These are phyloP conservation scores for Chrosomus eos DNA, from an alignment of 2,797 vertebrate genomes.

Conservation along the genomic window DNA sequence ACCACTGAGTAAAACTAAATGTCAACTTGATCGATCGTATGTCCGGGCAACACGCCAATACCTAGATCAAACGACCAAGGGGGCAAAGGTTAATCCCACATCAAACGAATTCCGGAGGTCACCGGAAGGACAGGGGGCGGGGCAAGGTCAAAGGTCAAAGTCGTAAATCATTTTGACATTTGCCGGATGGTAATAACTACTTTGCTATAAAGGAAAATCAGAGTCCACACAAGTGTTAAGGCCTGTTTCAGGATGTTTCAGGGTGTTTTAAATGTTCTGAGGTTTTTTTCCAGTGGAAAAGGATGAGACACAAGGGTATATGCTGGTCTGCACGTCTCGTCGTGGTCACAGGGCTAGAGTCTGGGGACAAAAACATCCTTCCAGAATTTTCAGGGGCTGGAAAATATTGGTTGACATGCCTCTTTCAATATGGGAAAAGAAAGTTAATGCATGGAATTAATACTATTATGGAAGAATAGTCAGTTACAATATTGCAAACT, in stretches of 20 bases:
- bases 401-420: conserved; percentile 13
- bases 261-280: neutral
- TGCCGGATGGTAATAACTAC: too few species aligned
- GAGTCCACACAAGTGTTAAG: neutral
- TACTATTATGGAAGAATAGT: neutral
- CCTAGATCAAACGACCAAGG: too few species aligned
- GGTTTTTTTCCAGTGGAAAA: conserved; percentile 33
- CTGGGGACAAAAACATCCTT: neutral
- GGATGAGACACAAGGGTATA: conserved; percentile 3
- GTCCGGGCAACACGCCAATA: too few species aligned
- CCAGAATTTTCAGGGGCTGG: conserved; percentile 7
- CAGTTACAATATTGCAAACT: neutral
- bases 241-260: neutral
- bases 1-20: too few species aligned
- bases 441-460: conserved; percentile 2
- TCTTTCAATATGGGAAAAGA: conserved; percentile 1
- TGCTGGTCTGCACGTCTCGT: conserved; percentile 17
- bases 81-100: too few species aligned
- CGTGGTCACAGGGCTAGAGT: neutral
- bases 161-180: too few species aligned
- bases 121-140: too few species aligned
- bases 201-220: neutral
- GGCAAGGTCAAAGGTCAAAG: too few species aligned
- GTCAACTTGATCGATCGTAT: too few species aligned
- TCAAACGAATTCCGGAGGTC: too few species aligned